phyloP scores from a whole-genome alignment of 2,797 vertebrate species.

The Kryptolebias ocellatus region DNA sequence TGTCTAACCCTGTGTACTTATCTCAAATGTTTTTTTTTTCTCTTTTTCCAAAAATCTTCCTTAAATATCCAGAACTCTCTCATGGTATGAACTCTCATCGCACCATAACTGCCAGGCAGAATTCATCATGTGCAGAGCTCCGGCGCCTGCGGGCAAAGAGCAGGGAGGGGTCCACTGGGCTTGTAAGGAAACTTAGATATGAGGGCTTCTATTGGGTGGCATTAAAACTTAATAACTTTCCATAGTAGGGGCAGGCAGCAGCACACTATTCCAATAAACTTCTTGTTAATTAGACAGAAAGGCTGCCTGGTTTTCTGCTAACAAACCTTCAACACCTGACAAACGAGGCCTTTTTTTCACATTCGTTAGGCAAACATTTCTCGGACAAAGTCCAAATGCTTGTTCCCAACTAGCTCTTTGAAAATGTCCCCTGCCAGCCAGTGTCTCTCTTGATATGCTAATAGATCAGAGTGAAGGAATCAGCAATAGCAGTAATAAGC shows the following conservation, averaged over 20 bases:
- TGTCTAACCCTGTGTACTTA: constrained; percentile 6
- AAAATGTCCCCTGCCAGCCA: constrained; percentile 49
- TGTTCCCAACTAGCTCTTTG: constrained; percentile 50
- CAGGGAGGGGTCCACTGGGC: constrained; percentile 45
- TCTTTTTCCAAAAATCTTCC: constrained; percentile 9
- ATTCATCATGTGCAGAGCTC: constrained; percentile 27
- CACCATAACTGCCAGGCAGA: constrained; percentile 14
- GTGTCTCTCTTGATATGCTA: constrained; percentile 70
- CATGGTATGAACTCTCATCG: constrained; percentile 1
- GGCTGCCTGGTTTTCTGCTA: constrained; percentile 57
- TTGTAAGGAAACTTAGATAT: constrained; percentile 36
- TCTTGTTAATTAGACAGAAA: constrained; percentile 68
- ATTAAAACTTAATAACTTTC: constrained; percentile 47
- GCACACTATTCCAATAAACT: constrained; percentile 43
- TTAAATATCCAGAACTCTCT: constrained; percentile 2
- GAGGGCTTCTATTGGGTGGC: constrained; percentile 30
- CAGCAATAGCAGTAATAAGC: constrained; percentile 69
- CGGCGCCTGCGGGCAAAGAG: constrained; percentile 33
- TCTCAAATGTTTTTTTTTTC: constrained; percentile 4
- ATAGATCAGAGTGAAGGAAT: constrained; percentile 56
- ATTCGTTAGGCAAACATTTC: constrained; percentile 69
- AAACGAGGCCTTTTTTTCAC: constrained; percentile 69
- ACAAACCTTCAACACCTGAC: constrained; percentile 56
- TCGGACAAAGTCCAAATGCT: constrained; percentile 59
- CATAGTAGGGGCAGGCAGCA: constrained; percentile 34